Evolutionary conservation across 2,888 invertebrate genomes (phyloP), one percentile per base, ranked within the genome.

Genomic region (Folsomia candida): DNA sequence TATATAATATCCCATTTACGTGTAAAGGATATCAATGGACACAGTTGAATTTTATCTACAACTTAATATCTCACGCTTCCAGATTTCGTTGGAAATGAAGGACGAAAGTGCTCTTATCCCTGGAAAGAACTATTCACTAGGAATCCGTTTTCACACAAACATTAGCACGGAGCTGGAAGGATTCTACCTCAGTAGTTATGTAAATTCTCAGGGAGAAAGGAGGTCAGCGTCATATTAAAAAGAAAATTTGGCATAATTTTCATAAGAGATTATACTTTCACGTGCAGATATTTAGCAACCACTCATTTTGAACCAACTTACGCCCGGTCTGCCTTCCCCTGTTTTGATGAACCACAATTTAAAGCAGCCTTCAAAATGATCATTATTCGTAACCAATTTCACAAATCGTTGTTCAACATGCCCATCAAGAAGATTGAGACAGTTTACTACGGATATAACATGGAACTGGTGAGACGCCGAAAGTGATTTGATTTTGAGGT

Each of bases 321-420:
- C 85, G 97, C 97, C 4, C 87, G 97, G 69, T 87, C 92, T 79
- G 94, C 95, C 82, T 97, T 98, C 82, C 97, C 97, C 2, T 97
- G 97, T 84, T 98, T 95, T 94, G 97, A 98, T 83, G 98, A 98
- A 84, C 98, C 97, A 9, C 93, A 94, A 14, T 89, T 93, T 74
- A 98, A 98, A 84, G 93, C 97, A 1, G 94, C 93, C 1, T 98
- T 97, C 84, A 92, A 95, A 82, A 91, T 98, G 76, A 91, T 91
- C 3, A 90, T 92, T 78, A 90, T 91, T 51, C 86, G 92, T 80
- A 91, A 91, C 82, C 85, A 91, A 80, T 91, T 91, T 82, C 91
- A 93, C 83, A 89, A 91, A 59, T 90, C 91, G 0, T 83, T 92
- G 61, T 91, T 91, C 69, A 92, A 92, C 80, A 91, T 90, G 89